Evolutionary conservation across 2,888 invertebrate species (phyloP), one percentile per base, ranked within the genome.

Genomic region (Schizotus pectinicornis): DNA sequence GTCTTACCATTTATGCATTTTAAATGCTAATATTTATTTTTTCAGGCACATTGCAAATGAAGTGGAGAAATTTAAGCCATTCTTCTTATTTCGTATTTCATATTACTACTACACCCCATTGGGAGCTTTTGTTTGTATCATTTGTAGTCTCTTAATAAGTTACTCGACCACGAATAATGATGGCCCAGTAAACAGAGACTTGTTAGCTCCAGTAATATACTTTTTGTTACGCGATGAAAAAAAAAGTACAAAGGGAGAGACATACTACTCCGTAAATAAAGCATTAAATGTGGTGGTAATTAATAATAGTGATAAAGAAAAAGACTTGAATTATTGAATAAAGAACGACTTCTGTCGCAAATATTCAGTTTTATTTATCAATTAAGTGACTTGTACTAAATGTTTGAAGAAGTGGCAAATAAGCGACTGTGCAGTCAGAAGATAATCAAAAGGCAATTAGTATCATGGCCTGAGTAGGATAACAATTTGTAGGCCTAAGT

Each of bases 161-260:
- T 60, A 41, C 35, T 7, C 35, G 6, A 36, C 43, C n/a, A 41
- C 14, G 7, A 56, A 50, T 14, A 62, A 58, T 36, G 62, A 62
- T 46, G 59, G 59, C 7, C 53, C 62, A 22, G 81, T 86, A 0
- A 84, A 88, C 70, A 82, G 83, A 3, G 84, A 84, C 65, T 76
- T 88, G 2, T 78, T 88, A 57, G 86, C 86, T 14, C 87, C 88
- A 1, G 67, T 86, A n/a, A 81, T 87, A 52, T 85, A 85, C 63
- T 78, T 82, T 8, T 81, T 84, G 73, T 72, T 86, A 60, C 82
- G 83, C 0, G 59, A 71, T 31, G 82, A 82, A 67, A 71, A 78
- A 5, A 22, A 22, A 22, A 22, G 22, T 22, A 5, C 5, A 5
- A 22, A 22, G 5, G 22, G 22, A 22, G 22, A 22, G 2, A 22